Conservation (phyloP, 2,888 invertebrate genomes). For the Diploptera punctata region DNA sequence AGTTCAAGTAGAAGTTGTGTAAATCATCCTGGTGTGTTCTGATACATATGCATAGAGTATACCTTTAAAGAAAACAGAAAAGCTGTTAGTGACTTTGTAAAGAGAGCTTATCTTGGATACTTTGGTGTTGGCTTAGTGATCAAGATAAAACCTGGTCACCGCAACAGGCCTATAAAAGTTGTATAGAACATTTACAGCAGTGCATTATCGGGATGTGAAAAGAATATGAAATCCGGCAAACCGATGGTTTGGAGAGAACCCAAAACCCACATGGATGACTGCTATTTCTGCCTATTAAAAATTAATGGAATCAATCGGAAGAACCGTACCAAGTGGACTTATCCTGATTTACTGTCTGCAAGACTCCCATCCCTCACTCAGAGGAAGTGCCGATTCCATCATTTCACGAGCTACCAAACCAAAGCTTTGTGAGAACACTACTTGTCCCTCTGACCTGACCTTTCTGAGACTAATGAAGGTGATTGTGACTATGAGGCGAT, state of each 20-base stretch:
- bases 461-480: constrained; percentile 33
- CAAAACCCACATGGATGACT: background rate
- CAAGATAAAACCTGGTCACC: constrained; percentile 2
- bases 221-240: background rate
- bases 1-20: too few species aligned
- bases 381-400: constrained; percentile 37
- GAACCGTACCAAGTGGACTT: too few species aligned
- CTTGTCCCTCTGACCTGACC: constrained; percentile 2
- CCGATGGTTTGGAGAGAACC: too few species aligned
- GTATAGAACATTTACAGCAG: background rate
- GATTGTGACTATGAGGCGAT: constrained; percentile 33
- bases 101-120: too few species aligned
- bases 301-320: too few species aligned
- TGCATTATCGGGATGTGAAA: background rate
- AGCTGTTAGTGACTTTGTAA: too few species aligned
- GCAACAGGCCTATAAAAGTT: background rate
- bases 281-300: background rate
- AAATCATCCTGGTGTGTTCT: too few species aligned
- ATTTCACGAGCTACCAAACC: background rate
- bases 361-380: constrained; percentile 37
- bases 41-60: too few species aligned
- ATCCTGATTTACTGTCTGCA: constrained; percentile 15
- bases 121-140: background rate
- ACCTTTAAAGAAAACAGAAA: too few species aligned
- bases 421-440: constrained; percentile 24